Evolutionary conservation across 2,797 vertebrate genomes (phyloP).

Genomic region (Hippoglossus hippoglossus): DNA sequence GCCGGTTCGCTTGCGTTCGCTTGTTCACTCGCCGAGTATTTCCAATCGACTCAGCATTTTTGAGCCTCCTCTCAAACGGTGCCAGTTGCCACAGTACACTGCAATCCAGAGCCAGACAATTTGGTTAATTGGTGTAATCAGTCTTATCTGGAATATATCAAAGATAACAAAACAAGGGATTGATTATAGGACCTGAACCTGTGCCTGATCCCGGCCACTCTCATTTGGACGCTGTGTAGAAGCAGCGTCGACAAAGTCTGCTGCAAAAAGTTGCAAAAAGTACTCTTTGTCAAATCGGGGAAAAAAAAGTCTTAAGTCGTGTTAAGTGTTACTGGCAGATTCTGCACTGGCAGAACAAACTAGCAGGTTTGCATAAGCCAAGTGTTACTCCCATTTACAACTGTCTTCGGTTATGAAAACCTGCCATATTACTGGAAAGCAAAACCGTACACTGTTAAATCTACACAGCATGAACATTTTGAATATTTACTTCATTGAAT

Average conservation of each 20-base stretch:
- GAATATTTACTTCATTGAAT: not conserved
- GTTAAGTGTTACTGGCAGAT: constrained; percentile 45
- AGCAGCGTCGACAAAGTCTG: constrained; percentile 36
- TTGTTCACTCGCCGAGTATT: constrained; percentile 42
- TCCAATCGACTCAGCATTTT: constrained; percentile 58
- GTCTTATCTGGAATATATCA: constrained; percentile 78
- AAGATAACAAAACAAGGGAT: constrained; percentile 72
- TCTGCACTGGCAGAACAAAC: constrained; percentile 20
- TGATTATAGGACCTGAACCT: constrained; percentile 65
- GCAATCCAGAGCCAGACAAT: constrained; percentile 63
- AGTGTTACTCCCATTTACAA: constrained; percentile 33
- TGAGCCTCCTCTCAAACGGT: constrained; percentile 50
- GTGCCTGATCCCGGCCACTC: constrained; percentile 41
- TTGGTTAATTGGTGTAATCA: constrained; percentile 80
- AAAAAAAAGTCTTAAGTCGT: not conserved
- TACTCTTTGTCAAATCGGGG: constrained; percentile 15
- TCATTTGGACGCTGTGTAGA: constrained; percentile 30
- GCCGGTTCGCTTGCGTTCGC: constrained; percentile 23
- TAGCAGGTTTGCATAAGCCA: constrained; percentile 29
- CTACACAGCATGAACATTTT: constrained; percentile 8
- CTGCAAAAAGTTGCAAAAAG: constrained; percentile 17
- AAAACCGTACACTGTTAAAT: constrained; percentile 1
- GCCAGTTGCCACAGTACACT: constrained; percentile 47
- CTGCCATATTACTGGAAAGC: not conserved
- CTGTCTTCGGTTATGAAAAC: constrained; percentile 4